A percentile compares a stretch with the other conserved stretches of the same genome.
Conservation (phyloP, 2,797 vertebrate species). For the Okamejei kenojei region DNA sequence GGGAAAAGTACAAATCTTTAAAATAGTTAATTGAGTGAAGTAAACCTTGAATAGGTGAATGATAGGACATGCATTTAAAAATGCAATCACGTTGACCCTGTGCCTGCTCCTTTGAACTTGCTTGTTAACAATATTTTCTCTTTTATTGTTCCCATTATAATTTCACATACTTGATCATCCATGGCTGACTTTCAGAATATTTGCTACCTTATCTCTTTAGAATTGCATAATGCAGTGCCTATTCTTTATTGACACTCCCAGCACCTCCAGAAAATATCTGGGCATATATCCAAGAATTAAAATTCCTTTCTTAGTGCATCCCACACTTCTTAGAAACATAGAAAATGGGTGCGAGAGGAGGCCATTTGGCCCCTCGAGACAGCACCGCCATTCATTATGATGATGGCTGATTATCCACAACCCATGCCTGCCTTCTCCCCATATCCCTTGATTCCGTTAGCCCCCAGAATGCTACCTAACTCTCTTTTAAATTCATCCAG, state of each 20-base stretch:
- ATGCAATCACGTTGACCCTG: neutral
- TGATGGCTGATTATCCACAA: no score
- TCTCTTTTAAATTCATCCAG: no score
- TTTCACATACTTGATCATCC: neutral
- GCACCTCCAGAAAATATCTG: neutral
- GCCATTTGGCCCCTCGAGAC: no score
- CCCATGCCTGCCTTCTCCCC: no score
- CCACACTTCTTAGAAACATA: neutral
- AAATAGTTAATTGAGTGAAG: neutral
- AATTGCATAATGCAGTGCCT: neutral
- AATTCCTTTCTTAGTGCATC: neutral
- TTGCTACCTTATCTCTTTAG: conserved; percentile 10
- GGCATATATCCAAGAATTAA: neutral
- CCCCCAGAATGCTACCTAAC: no score
- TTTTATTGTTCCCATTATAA: neutral
- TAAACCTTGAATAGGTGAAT: neutral
- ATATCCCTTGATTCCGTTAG: no score
- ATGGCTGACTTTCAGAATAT: neutral
- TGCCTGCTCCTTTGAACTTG: neutral
- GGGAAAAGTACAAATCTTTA: neutral
- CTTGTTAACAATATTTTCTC: neutral
- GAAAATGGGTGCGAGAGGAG: no score
- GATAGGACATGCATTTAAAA: neutral
- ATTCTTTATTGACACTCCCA: neutral
- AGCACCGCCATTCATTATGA: no score